phyloP scores from a whole-genome alignment of 2,113 vertebrate genomes.

The Gallinago media region DNA sequence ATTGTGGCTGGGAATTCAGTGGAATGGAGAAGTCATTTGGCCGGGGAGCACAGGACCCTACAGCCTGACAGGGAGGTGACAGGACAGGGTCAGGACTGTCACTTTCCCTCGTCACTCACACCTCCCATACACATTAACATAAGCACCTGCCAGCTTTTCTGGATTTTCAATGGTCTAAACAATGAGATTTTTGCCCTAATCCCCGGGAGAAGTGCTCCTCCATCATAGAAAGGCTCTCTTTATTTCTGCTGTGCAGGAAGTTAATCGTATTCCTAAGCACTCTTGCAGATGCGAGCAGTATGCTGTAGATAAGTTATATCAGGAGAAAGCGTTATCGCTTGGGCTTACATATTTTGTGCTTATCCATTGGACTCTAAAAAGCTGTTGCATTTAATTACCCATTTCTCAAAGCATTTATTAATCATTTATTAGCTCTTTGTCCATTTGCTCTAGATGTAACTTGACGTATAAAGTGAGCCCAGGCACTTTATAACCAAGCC shows the following conservation, averaged over 20 bases:
- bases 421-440: conserved; percentile 43
- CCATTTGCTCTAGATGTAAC: neutral
- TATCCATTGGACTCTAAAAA: neutral
- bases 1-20: neutral
- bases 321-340: neutral
- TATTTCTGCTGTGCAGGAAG: neutral
- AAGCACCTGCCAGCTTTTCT: neutral
- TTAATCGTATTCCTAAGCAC: conserved; percentile 17
- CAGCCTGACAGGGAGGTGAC: neutral
- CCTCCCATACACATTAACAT: neutral
- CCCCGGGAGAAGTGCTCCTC: neutral
- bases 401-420: conserved; percentile 45
- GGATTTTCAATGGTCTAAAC: conserved; percentile 10
- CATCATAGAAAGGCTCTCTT: neutral
- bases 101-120: neutral
- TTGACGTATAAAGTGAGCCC: neutral
- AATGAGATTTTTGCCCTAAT: neutral
- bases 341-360: conserved; percentile 45
- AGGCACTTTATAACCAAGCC: neutral
- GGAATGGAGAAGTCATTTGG: neutral
- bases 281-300: conserved; percentile 5
- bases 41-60: neutral
- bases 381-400: conserved; percentile 42
- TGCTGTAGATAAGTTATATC: conserved; percentile 40
- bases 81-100: neutral